Base-by-base conservation (phyloP, 2,113 vertebrate species). In the Seriola quinqueradiata region DNA sequence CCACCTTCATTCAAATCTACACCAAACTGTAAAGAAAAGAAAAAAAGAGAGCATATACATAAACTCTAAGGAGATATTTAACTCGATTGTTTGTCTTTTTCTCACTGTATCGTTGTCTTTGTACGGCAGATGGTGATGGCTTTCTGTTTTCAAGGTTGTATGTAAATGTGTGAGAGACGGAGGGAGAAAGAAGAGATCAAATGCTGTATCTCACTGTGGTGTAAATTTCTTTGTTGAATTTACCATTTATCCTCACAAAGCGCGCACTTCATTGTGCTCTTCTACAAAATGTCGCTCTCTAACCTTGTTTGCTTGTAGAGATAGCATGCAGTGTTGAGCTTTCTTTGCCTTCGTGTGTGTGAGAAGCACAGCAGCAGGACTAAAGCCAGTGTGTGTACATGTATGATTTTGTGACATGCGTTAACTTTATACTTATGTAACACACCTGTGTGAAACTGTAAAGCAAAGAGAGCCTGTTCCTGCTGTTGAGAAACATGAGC, bases 291-390 rank as follows among this genome's bases (percentile, higher is more conserved):
- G 60, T 32, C 9, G 1, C 65, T 14, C 40, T 32, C 1, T 69
- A 5, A 34, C 50, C 61, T 70, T 55, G 11, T 71, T 28, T 78
- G 38, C 59, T 23, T 78, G 38, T 64, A 75, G 42, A 64, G 38
- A 46, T 23, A 81, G 83, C 70, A 86, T 81, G 82, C 66, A 19
- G 42, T 19, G 16, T 59, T 57, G 70, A 75, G 70, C 67, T 77
- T 64, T 80, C 48, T 36, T 72, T 78, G 17, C 42, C 25, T 21
- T 70, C 36, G 21, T 28, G 21, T 68, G 23, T 78, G 66, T 42
- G 44, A 44, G 42, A 67, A 58, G 59, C 61, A 58, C 21, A 63
- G n/a, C 16, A 40, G 12, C 46, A n/a, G 21, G 67, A 72, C 65
- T 36, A 42, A 63, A 72, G 68, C 46, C 38, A 42, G n/a, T 1